Percentiles rank a stretch among this genome's conserved stretches.
These are phyloP conservation scores for Sinotaia quadrata DNA, from an alignment of 2,888 invertebrate species.

Conservation along the genomic window DNA sequence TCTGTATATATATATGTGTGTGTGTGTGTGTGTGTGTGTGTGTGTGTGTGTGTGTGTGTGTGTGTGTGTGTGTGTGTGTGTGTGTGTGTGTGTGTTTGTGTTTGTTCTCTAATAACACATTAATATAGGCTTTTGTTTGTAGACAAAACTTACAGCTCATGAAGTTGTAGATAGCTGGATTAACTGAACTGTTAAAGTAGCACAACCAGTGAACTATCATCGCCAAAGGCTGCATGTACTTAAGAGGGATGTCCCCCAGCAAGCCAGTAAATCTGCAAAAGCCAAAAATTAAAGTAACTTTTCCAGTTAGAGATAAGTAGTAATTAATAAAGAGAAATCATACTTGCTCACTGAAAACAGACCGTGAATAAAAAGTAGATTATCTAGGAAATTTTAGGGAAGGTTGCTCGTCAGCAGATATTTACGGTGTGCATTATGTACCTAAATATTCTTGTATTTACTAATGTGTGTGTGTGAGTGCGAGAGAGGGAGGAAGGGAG, in stretches of 20 bases:
- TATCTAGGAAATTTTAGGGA: too few species aligned
- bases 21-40: not conserved
- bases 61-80: not conserved
- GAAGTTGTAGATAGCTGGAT: constrained; percentile 95
- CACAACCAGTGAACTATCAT: constrained; percentile 89
- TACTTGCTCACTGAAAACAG: too few species aligned
- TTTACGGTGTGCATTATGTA: too few species aligned
- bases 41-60: constrained; percentile 13
- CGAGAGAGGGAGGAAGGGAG: too few species aligned
- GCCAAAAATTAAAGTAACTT: too few species aligned
- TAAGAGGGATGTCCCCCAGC: constrained; percentile 23
- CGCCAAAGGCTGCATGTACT: constrained; percentile 64
- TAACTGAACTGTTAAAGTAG: constrained; percentile 93
- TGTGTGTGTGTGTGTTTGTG: not conserved
- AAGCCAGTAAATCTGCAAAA: constrained; percentile 28
- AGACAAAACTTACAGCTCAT: constrained; percentile 85
- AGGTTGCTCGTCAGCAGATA: too few species aligned
- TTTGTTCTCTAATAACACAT: not conserved
- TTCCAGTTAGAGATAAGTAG: too few species aligned
- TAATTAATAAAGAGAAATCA: too few species aligned
- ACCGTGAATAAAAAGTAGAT: too few species aligned
- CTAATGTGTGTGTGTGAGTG: not conserved
- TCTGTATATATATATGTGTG: not conserved
- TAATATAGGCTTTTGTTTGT: not conserved
- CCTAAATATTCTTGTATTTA: too few species aligned